Conservation (phyloP, 2,113 vertebrate genomes). For the Capreolus pygargus region DNA sequence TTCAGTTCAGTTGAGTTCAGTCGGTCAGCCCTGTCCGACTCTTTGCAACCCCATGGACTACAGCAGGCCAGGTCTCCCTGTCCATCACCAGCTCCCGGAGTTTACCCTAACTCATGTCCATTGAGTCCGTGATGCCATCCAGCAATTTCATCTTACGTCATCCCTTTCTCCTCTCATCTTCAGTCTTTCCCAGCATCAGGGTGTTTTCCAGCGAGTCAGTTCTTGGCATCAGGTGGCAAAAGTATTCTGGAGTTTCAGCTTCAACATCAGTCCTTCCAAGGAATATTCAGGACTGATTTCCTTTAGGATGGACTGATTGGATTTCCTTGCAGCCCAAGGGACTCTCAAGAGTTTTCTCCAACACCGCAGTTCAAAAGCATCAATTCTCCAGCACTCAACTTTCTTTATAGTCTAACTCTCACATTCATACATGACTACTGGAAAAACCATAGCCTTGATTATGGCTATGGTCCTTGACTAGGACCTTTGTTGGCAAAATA, state of each 20-base stretch:
- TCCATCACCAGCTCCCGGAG: neutral
- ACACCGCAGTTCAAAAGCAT: neutral
- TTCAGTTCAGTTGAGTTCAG: neutral
- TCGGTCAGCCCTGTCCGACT: neutral
- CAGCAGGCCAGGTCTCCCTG: neutral
- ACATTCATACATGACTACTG: neutral
- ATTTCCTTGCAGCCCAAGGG: neutral
- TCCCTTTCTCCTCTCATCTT: neutral
- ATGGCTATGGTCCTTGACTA: neutral
- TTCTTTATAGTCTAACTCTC: neutral
- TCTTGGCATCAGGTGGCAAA: neutral
- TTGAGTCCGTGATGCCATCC: neutral
- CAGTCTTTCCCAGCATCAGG: neutral
- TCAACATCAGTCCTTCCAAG: neutral
- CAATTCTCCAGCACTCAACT: neutral
- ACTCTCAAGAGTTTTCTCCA: neutral
- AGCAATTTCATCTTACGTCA: neutral
- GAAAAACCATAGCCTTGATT: neutral
- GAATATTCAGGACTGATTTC: neutral
- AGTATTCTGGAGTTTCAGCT: neutral
- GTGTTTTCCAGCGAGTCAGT: neutral
- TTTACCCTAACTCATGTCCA: neutral
- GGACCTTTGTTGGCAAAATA: neutral
- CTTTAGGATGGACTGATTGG: neutral
- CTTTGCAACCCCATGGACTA: neutral